Evolutionary conservation across 2,113 vertebrate genomes (phyloP).

Genomic region (Miniopterus natalensis): DNA sequence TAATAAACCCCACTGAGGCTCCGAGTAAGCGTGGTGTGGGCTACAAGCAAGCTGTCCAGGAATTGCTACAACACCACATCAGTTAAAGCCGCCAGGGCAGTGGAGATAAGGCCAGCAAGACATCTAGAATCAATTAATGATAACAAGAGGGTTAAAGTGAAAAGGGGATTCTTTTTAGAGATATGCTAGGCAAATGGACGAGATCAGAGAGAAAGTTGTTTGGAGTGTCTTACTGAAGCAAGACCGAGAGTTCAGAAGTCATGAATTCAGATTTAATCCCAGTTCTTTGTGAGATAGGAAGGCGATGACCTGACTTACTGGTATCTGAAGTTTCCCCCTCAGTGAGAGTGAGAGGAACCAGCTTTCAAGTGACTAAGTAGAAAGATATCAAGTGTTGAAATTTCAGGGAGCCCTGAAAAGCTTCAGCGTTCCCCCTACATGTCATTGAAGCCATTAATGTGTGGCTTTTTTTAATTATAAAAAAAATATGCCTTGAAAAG

Average conservation of each 20-base stretch:
- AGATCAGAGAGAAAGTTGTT: conserved; percentile 61
- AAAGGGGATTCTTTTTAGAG: conserved; percentile 71
- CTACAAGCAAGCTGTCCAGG: not conserved
- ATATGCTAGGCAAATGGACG: conserved; percentile 72
- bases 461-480: not conserved
- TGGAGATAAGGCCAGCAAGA: conserved; percentile 78
- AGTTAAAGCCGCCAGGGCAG: conserved; percentile 74
- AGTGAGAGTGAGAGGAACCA: conserved; percentile 41
- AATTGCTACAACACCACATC: conserved; percentile 15
- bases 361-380: conserved; percentile 47
- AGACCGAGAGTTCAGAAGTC: conserved; percentile 76
- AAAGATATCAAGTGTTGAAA: not conserved
- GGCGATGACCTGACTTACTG: conserved; percentile 63
- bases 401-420: conserved; percentile 31
- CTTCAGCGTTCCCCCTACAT: not conserved
- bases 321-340: conserved; percentile 28
- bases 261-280: conserved; percentile 79
- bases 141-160: conserved; percentile 77
- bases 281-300: conserved; percentile 70
- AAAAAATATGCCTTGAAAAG: not conserved
- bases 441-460: not conserved
- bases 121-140: conserved; percentile 79
- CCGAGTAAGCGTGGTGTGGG: not conserved
- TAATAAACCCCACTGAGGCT: not conserved
- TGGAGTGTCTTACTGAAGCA: conserved; percentile 59